A percentile compares a stretch with the other conserved stretches of the same genome.
phyloP scores from a whole-genome alignment of 2,797 vertebrate species.

The Notamacropus eugenii region DNA sequence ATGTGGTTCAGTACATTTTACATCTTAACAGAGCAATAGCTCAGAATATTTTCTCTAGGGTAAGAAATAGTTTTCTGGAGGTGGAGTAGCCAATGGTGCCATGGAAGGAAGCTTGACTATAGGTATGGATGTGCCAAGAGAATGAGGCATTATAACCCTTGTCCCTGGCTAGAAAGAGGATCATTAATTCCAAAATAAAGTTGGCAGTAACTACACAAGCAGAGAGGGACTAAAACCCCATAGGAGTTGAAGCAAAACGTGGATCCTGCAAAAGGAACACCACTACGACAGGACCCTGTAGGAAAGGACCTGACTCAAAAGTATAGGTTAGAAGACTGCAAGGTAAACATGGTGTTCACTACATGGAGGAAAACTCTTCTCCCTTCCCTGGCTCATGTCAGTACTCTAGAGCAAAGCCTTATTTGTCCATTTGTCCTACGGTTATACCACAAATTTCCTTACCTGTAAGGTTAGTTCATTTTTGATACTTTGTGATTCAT shows the following conservation, averaged over 20 bases:
- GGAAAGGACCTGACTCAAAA: background rate
- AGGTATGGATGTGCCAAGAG: background rate
- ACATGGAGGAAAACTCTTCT: background rate
- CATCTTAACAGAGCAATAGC: background rate
- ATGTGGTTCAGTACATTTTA: background rate
- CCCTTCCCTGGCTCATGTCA: background rate
- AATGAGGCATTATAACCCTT: background rate
- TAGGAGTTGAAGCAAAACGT: background rate
- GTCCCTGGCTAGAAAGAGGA: background rate
- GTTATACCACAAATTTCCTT: constrained; percentile 58
- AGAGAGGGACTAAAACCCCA: background rate
- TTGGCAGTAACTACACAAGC: background rate
- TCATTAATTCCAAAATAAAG: background rate
- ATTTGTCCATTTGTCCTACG: background rate
- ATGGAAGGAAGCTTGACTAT: background rate
- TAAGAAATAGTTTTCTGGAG: background rate
- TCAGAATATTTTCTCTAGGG: background rate
- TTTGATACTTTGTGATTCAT: constrained; percentile 95
- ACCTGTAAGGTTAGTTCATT: constrained; percentile 95
- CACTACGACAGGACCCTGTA: background rate
- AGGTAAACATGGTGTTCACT: background rate
- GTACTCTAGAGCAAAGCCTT: background rate
- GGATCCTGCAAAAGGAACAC: background rate
- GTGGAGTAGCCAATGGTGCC: background rate
- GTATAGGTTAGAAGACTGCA: background rate